Evolutionary conservation across 2,797 vertebrate genomes (phyloP).

Genomic region (Gadopsis bispinosus): DNA sequence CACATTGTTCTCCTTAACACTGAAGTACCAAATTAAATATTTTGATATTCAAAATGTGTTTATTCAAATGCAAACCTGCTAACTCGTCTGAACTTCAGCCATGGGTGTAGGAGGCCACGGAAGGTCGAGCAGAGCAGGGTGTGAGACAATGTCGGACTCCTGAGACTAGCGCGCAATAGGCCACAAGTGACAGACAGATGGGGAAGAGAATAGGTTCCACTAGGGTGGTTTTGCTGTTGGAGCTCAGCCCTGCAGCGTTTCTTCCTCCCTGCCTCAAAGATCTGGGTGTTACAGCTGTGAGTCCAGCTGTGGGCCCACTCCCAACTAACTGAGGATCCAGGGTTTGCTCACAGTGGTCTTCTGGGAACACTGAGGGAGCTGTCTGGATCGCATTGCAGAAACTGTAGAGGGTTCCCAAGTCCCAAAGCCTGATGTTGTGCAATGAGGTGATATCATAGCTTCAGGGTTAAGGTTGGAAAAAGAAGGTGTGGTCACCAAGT

Average conservation of each 20-base stretch:
- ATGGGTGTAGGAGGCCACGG: background rate
- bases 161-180: conserved; percentile 25
- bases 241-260: conserved; percentile 30
- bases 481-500: conserved; percentile 66
- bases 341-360: conserved; percentile 52
- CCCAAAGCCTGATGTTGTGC: conserved; percentile 59
- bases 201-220: conserved; percentile 22
- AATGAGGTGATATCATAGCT: conserved; percentile 75
- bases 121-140: conserved; percentile 15
- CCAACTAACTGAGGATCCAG: conserved; percentile 58
- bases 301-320: conserved; percentile 71
- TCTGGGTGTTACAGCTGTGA: conserved; percentile 35
- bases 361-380: conserved; percentile 52
- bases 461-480: conserved; percentile 48
- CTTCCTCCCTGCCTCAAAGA: conserved; percentile 44
- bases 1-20: conserved; percentile 11
- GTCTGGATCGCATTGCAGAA: conserved; percentile 72
- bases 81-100: conserved; percentile 12
- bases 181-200: conserved; percentile 47
- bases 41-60: background rate
- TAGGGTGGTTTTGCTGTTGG: conserved; percentile 18
- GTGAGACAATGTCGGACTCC: conserved; percentile 22
- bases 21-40: background rate
- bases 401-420: conserved; percentile 59
- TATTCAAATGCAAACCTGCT: background rate